These are phyloP conservation scores for Dryobota labecula DNA, from an alignment of 2,888 invertebrate genomes.

Conservation along the genomic window DNA sequence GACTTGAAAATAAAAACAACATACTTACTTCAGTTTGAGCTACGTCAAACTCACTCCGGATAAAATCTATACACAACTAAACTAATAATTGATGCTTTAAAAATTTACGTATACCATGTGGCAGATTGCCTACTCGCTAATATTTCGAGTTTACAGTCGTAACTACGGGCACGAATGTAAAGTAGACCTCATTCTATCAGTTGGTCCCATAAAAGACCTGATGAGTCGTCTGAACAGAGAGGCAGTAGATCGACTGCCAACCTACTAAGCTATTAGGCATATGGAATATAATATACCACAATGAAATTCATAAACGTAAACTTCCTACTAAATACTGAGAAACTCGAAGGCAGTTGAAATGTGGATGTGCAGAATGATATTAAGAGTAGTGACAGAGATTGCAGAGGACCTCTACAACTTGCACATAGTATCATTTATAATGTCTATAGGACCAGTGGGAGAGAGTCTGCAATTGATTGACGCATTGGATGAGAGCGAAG, in stretches of 20 bases:
- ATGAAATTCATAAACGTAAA: constrained; percentile 61
- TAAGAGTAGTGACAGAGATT: constrained; percentile 80
- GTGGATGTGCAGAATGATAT: constrained; percentile 85
- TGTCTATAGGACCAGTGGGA: constrained; percentile 81
- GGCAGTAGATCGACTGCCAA: constrained; percentile 52
- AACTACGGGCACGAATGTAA: constrained; percentile 85
- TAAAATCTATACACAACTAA: constrained; percentile 43
- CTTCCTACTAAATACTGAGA: constrained; percentile 46
- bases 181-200: constrained; percentile 83
- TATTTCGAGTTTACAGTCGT: constrained; percentile 81
- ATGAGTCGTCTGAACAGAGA: constrained; percentile 75
- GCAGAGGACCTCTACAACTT: constrained; percentile 81
- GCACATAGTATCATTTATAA: constrained; percentile 80
- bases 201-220: constrained; percentile 81
- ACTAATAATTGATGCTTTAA: constrained; percentile 57
- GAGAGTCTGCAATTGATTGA: constrained; percentile 83
- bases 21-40: constrained; percentile 53
- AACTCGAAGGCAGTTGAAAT: constrained; percentile 68
- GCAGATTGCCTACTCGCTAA: constrained; percentile 87
- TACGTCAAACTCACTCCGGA: constrained; percentile 60
- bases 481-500: constrained; percentile 83
- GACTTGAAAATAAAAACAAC: constrained; percentile 5
- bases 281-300: constrained; percentile 41
- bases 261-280: constrained; percentile 50
- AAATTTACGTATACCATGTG: constrained; percentile 75